A percentile compares a stretch with the other conserved stretches of the same genome.
Conservation (phyloP, 2,797 vertebrate genomes). For the Naso thynnoides region DNA sequence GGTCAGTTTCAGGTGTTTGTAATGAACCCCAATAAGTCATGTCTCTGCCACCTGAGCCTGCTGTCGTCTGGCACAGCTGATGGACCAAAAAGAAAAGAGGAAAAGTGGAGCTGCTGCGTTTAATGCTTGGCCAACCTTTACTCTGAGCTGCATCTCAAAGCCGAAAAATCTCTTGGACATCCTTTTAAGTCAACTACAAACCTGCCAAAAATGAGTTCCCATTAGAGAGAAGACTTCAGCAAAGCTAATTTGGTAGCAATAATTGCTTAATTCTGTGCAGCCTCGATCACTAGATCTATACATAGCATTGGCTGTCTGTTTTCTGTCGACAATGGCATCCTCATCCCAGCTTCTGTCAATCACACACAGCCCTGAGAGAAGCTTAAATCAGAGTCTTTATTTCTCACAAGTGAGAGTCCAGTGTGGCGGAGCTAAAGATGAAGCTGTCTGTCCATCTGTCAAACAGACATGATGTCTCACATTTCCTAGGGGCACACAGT, state of each 20-base stretch:
- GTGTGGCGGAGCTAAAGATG: not conserved
- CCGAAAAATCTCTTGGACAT: not conserved
- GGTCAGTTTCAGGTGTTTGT: conserved; percentile 71
- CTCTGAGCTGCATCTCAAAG: conserved; percentile 22
- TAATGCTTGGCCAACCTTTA: conserved; percentile 58
- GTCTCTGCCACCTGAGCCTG: conserved; percentile 70
- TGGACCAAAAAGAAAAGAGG: conserved; percentile 48
- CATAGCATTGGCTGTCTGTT: not conserved
- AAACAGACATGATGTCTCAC: not conserved
- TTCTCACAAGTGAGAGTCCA: not conserved
- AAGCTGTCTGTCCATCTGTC: not conserved
- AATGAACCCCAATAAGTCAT: conserved; percentile 72
- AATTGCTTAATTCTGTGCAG: not conserved
- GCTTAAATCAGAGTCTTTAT: not conserved
- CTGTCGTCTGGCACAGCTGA: conserved; percentile 42
- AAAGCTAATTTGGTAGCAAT: not conserved
- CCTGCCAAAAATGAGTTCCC: not conserved
- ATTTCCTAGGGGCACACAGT: not conserved
- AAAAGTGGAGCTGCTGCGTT: conserved; percentile 21
- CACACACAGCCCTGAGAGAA: not conserved
- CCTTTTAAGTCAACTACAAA: not conserved
- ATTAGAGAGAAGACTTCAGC: not conserved
- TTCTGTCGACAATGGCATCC: conserved; percentile 4
- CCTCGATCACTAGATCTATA: not conserved
- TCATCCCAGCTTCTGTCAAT: not conserved